Evolutionary conservation across 2,888 invertebrate species (phyloP).

Genomic region (Plutella xylostella): DNA sequence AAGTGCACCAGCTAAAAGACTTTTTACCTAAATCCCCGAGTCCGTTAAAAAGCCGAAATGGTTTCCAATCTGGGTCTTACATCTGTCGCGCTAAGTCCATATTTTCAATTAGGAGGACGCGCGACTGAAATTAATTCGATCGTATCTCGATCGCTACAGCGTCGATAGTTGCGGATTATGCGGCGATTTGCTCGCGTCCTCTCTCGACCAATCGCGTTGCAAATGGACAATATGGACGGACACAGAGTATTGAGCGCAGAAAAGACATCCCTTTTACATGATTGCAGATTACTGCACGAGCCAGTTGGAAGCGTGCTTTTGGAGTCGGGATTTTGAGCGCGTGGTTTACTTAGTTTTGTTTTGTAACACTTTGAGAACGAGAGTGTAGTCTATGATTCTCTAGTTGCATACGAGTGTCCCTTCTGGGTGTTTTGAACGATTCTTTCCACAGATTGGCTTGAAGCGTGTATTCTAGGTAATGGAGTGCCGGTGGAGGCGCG

Average conservation of each 20-base stretch:
- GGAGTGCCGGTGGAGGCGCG: conserved; percentile 41
- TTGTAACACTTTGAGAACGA: too few species aligned
- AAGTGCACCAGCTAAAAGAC: too few species aligned
- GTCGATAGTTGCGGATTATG: conserved; percentile 56
- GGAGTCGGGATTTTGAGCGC: too few species aligned
- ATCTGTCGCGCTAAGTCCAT: conserved; percentile 44
- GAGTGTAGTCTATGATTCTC: too few species aligned
- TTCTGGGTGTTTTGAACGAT: too few species aligned
- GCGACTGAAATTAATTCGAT: conserved; percentile 55
- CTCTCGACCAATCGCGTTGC: conserved; percentile 44
- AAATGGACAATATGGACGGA: neutral
- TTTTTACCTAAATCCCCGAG: too few species aligned
- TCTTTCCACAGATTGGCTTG: too few species aligned
- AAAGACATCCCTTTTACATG: neutral
- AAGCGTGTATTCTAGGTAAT: conserved; percentile 24
- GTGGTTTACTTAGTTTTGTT: too few species aligned
- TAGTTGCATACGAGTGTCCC: too few species aligned
- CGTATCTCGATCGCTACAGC: conserved; percentile 47
- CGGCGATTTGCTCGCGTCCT: conserved; percentile 51
- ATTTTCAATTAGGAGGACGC: conserved; percentile 52
- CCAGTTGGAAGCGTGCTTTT: too few species aligned
- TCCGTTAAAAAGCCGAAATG: conserved; percentile 18
- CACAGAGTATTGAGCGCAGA: neutral
- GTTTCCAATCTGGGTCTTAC: conserved; percentile 28
- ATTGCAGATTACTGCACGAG: too few species aligned